Conservation (phyloP, 1,140 invertebrate species). For the Leptopilina boulardi region DNA sequence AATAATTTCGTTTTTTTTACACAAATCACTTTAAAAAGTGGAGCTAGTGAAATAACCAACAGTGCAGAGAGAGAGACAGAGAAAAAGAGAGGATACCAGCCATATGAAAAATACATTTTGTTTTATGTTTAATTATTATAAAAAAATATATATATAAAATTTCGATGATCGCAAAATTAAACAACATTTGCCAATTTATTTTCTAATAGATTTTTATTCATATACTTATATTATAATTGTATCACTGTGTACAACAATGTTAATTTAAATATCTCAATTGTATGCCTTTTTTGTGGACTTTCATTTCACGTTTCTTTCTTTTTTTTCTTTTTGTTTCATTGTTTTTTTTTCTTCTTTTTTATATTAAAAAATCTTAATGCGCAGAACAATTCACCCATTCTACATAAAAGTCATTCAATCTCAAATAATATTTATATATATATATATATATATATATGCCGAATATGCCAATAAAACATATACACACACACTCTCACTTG, state of each 20-base stretch:
- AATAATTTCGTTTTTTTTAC: constrained; percentile 39
- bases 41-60: constrained; percentile 62
- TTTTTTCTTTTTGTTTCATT: constrained; percentile 59
- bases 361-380: constrained; percentile 73
- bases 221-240: constrained; percentile 78
- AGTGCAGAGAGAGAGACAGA: constrained; percentile 45
- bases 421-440: constrained; percentile 71
- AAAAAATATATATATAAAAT: neutral
- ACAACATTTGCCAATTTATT: constrained; percentile 65
- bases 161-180: constrained; percentile 58
- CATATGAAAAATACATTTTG: constrained; percentile 42
- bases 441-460: too few relatives aligned
- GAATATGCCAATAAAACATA: constrained; percentile 61
- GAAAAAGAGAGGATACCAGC: constrained; percentile 68
- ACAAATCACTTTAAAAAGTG: constrained; percentile 47
- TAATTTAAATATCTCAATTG: constrained; percentile 76
- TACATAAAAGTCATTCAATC: constrained; percentile 71
- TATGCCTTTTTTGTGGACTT: constrained; percentile 70
- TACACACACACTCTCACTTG: constrained; percentile 59
- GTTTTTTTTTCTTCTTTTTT: constrained; percentile 57
- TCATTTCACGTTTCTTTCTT: constrained; percentile 61
- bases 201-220: constrained; percentile 78
- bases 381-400: constrained; percentile 68
- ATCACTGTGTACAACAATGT: constrained; percentile 78
- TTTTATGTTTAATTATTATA: neutral